Base-by-base conservation (phyloP, 53 echinoderm and acorn worm species). In the Henricia sp. region DNA sequence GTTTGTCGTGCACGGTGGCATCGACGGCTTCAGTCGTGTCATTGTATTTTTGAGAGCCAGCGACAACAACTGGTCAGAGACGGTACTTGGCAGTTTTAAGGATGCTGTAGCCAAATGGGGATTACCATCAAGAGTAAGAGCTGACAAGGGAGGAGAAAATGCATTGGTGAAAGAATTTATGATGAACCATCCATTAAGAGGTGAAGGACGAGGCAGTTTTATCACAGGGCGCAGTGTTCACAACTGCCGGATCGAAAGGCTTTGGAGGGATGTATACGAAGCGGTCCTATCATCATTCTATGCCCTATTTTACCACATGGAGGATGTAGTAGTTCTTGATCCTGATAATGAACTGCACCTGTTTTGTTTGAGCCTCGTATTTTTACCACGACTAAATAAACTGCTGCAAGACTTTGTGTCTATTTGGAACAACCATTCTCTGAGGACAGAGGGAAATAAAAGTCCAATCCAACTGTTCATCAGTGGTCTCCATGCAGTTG, bases 401-500 rank as follows among this genome's bases (percentile, higher is more conserved):
- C 39, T 53, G 33, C n/a, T 88, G 8, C 37, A 84, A 52, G 44
- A 19, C 24, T 89, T 84, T 38, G 62, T 73, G 19, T 35, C 83
- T 14, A 84, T 72, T 50, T 89, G 84, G 38, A 72, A 84, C 51
- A 71, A 89, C 50, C 89, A 84, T 27, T 54, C 72, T 52, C 10
- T 84, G 6, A 37, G 88, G 11, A 88, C 83, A 42, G 89, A 64
- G 6, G 10, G 37, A 27, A 89, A 89, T 55, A 48, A 9, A 50
- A 59, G 83, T 44, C 89, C 89, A 73, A 25, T 89, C 6, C 89
- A 84, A 29, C 43, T 76, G 51, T 75, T 74, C 74, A 65, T 74
- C 62, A 26, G 20, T 29, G 65, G 74, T 51, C 51, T 51, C 51
- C 51, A 51, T 51, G 51, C 51, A 19, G 51, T 51, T 51, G 51